A percentile compares a stretch with the other conserved stretches of the same genome.
Conservation (phyloP, 2,888 invertebrate species). For the Synergus itoensis region DNA sequence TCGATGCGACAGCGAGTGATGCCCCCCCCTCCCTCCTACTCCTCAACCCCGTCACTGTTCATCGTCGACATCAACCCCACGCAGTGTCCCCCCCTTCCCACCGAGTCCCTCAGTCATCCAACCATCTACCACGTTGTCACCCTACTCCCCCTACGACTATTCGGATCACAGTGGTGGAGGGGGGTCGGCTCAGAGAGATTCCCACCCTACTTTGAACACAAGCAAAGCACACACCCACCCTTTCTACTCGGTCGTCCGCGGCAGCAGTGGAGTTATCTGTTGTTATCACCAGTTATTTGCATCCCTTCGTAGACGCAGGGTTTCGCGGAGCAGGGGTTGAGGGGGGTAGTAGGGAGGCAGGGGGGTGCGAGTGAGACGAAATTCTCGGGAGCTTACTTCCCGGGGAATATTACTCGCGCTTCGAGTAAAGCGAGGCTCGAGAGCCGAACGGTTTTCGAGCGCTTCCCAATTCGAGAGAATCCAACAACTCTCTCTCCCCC, state of each 20-base stretch:
- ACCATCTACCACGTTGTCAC: conserved; percentile 27
- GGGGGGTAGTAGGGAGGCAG: conserved; percentile 41
- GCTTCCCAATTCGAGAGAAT: conserved; percentile 49
- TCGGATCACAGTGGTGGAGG: conserved; percentile 14
- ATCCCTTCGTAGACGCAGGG: conserved; percentile 68
- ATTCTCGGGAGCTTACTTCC: conserved; percentile 54
- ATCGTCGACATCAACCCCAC: not conserved
- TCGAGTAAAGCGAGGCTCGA: conserved; percentile 14
- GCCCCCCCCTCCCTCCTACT: conserved; percentile 55
- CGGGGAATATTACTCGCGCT: conserved; percentile 51
- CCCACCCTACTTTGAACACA: conserved; percentile 74
- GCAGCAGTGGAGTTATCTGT: conserved; percentile 72
- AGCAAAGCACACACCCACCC: conserved; percentile 72
- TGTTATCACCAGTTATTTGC: conserved; percentile 77
- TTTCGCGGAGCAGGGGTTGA: conserved; percentile 40
- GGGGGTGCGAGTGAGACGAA: conserved; percentile 44
- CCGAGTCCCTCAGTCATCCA: conserved; percentile 55
- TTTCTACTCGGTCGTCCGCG: conserved; percentile 48
- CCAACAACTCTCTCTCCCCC: not conserved
- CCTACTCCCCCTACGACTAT: conserved; percentile 49
- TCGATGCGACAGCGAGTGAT: conserved; percentile 77
- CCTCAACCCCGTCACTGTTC: conserved; percentile 29
- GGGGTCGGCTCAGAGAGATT: conserved; percentile 29
- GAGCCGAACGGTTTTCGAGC: conserved; percentile 50
- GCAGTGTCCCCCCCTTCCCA: conserved; percentile 46